Base-by-base conservation (phyloP, 2,113 vertebrate species). In the Odocoileus hemionus region DNA sequence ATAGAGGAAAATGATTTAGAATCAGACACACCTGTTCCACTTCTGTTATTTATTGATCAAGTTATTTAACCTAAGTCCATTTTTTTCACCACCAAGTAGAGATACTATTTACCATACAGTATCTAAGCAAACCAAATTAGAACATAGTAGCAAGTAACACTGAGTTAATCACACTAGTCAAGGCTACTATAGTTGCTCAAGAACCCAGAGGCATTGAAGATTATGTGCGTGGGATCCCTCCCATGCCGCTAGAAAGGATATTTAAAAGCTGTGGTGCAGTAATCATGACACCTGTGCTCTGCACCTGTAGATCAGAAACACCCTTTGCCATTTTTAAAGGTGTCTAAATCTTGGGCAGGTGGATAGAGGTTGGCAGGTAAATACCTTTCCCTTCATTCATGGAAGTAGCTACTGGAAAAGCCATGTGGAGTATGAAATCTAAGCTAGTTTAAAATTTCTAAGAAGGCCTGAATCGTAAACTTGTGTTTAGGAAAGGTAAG, bases 61-160 rank as follows among this genome's bases (percentile, higher is more conserved):
- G 6, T 96, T 88, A 54, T 84, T 97, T 94, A 89, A 88, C 26
- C 28, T 76, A 33, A 86, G n/a, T 61, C 45, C 23, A 17, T 58
- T 61, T 43, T 74, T 90, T 78, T 52, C 21, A 47, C 74, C 74
- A 78, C 30, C 45, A 93, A 64, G 91, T 70, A 21, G 45, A 89
- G 45, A 55, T 88, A 80, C 74, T 93, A 54, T 85, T 97, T 94
- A 94, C 67, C 1, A 67, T 95, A 7, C 17, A 94, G 26, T 93
- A 83, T 74, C 67, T 96, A 97, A 97, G 86, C 19, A 89, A 88
- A 92, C 54, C 64, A 96, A 96, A 95, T 94, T 97, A 94, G 76
- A 96, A 96, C 94, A 80, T 50, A 92, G 15, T 80, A 79, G 88
- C 93, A 91, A 91, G 39, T 80, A 93, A 84, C 55, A 89, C 50